Evolutionary conservation across 2,888 invertebrate species (phyloP).

Genomic region (Erannis defoliaria): DNA sequence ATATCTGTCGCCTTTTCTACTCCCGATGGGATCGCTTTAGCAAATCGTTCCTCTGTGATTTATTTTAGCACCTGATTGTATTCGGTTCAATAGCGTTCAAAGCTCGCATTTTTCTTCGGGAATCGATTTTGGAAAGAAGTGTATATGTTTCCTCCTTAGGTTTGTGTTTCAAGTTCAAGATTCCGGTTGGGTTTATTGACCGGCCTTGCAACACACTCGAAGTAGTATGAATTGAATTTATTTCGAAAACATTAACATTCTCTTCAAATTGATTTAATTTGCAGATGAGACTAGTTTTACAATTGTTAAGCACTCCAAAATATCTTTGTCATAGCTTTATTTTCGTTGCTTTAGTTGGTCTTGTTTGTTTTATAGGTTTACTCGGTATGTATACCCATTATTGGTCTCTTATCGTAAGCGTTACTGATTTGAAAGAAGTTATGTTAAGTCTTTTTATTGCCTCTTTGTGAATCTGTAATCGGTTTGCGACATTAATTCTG

Average conservation of each 20-base stretch:
- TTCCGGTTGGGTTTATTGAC: slow-evolving; percentile 74
- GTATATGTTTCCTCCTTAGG: slow-evolving; percentile 56
- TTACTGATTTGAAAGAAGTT: slow-evolving; percentile 68
- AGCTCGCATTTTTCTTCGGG: slow-evolving; percentile 54
- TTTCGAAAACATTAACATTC: slow-evolving; percentile 42
- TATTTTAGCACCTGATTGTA: slow-evolving; percentile 42
- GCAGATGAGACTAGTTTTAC: slow-evolving; percentile 34
- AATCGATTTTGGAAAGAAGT: slow-evolving; percentile 55
- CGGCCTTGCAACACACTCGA: slow-evolving; percentile 72
- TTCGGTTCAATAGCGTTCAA: slow-evolving; percentile 44
- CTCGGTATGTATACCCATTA: slow-evolving; percentile 62
- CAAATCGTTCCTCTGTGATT: slow-evolving; percentile 47
- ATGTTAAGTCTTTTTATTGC: slow-evolving; percentile 68
- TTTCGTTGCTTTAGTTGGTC: slow-evolving; percentile 20
- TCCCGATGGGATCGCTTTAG: slow-evolving; percentile 33
- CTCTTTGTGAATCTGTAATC: slow-evolving; percentile 57
- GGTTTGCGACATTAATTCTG: slow-evolving; percentile 59
- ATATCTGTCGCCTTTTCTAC: slow-evolving; percentile 18
- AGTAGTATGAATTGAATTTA: slow-evolving; percentile 53
- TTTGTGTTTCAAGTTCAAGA: slow-evolving; percentile 82
- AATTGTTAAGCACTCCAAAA: slow-evolving; percentile 10
- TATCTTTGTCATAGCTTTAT: slow-evolving; percentile 15
- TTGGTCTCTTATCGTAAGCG: slow-evolving; percentile 66
- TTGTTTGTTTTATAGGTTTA: slow-evolving; percentile 47
- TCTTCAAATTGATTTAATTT: slow-evolving; percentile 45